Evolutionary conservation across 2,888 invertebrate species (phyloP).

Genomic region (Drosophila kuntzei): DNA sequence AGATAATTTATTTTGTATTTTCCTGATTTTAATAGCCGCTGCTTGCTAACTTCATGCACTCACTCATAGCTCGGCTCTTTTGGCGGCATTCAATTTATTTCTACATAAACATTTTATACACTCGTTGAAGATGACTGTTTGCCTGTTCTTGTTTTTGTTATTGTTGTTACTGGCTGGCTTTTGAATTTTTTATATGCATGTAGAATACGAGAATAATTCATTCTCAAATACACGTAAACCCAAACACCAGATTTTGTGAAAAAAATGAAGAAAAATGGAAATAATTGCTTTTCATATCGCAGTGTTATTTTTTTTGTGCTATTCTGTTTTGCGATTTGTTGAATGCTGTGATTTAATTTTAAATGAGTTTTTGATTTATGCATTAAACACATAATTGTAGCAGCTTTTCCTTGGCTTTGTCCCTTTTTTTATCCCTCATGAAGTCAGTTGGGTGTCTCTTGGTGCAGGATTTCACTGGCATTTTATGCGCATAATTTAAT

Average conservation of each 20-base stretch:
- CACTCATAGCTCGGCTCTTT: constrained; percentile 27
- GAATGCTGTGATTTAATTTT: constrained; percentile 78
- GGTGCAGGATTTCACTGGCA: constrained; percentile 55
- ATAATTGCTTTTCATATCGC: constrained; percentile 68
- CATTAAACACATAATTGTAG: constrained; percentile 75
- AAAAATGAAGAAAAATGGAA: constrained; percentile 13
- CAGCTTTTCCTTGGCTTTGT: constrained; percentile 51
- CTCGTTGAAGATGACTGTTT: constrained; percentile 52
- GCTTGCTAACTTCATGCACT: constrained; percentile 26
- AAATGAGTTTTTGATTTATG: constrained; percentile 81
- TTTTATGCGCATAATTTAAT: constrained; percentile 75
- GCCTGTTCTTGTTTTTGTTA: constrained; percentile 34
- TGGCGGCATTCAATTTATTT: constrained; percentile 74
- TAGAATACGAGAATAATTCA: constrained; percentile 55
- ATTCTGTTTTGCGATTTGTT: constrained; percentile 71
- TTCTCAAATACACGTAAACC: constrained; percentile 33
- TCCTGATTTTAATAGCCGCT: constrained; percentile 64
- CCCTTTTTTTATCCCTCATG: constrained; percentile 10
- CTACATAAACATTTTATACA: constrained; percentile 70
- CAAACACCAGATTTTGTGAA: constrained; percentile 6
- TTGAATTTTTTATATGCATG: constrained; percentile 68
- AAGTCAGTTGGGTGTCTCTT: constrained; percentile 28
- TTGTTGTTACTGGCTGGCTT: constrained; percentile 45
- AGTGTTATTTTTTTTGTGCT: constrained; percentile 20
- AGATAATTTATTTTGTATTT: constrained; percentile 3